Evolutionary conservation across 1,140 invertebrate genomes (phyloP).

Genomic region (Medauroidea extradentata): DNA sequence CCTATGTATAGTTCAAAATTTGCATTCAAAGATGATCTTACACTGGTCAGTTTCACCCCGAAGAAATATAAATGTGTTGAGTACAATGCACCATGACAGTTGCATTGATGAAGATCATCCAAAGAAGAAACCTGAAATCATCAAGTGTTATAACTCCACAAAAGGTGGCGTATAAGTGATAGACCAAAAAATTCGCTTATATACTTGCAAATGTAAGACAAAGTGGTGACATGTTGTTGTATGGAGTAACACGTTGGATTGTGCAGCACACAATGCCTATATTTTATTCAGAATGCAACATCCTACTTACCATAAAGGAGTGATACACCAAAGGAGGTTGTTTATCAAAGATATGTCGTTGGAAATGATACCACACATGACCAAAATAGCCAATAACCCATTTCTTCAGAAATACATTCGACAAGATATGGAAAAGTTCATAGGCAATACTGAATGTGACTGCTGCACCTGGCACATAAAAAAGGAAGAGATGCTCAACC

Average conservation of each 20-base stretch:
- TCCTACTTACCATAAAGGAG: background rate
- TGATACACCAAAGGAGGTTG: background rate
- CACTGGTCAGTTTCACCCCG: conserved; percentile 13
- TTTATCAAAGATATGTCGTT: conserved; percentile 2
- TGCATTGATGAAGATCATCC: background rate
- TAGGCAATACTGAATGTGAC: background rate
- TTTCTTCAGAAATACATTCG: background rate
- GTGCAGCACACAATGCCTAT: conserved; percentile 1
- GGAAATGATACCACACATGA: conserved; percentile 7
- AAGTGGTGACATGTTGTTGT: background rate
- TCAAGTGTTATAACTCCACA: conserved; percentile 38
- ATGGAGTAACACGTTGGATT: conserved; percentile 5
- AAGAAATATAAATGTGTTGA: conserved; percentile 20
- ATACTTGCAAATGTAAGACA: conserved; percentile 5
- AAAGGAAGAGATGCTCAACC: background rate
- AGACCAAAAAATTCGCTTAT: conserved; percentile 29
- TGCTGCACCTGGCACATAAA: background rate
- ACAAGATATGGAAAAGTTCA: conserved; percentile 5
- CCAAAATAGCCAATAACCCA: background rate
- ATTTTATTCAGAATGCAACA: conserved; percentile 3
- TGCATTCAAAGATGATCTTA: conserved; percentile 11
- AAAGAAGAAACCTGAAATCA: conserved; percentile 37
- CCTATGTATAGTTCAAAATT: background rate
- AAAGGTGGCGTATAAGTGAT: conserved; percentile 46
- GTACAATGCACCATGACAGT: conserved; percentile 16